Percentiles rank a stretch among this genome's conserved stretches.
Evolutionary conservation across 2,797 vertebrate species (phyloP).

Genomic region (Diglossa cyanea): DNA sequence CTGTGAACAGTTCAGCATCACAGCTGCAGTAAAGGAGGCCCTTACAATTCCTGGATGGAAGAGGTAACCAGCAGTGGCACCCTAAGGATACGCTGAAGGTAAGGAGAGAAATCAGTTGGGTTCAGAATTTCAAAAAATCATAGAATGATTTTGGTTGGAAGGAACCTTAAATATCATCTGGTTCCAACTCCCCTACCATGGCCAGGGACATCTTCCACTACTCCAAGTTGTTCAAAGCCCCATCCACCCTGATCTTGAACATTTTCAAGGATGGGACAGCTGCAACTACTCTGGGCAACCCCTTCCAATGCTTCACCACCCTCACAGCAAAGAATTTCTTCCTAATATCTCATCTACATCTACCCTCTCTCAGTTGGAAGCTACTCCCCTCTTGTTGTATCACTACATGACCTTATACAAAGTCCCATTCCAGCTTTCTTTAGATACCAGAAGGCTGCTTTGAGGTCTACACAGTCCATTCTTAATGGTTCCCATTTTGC

Average conservation of each 20-base stretch:
- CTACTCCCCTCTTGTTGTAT: not conserved
- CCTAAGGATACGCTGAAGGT: rapidly evolving
- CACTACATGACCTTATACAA: not conserved
- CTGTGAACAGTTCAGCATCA: not conserved
- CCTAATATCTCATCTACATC: not conserved
- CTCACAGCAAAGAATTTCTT: not conserved
- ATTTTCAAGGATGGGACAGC: not conserved
- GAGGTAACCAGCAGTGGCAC: not conserved
- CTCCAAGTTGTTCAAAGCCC: not conserved
- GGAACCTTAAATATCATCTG: not conserved
- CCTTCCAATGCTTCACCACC: not conserved
- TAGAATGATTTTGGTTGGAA: not conserved
- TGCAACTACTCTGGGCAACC: not conserved
- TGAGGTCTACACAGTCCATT: not conserved
- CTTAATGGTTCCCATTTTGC: not conserved
- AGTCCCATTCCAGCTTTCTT: not conserved
- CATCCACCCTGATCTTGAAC: not conserved
- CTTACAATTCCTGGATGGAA: not conserved
- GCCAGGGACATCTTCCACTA: not conserved
- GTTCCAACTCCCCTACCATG: not conserved
- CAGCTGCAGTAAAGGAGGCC: not conserved
- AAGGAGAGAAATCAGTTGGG: not conserved
- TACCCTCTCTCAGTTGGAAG: not conserved
- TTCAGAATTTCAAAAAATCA: not conserved
- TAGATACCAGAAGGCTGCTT: not conserved